Evolutionary conservation across 2,797 vertebrate genomes (phyloP), one percentile per base, ranked within the genome.

Genomic region (Chelon labrosus): DNA sequence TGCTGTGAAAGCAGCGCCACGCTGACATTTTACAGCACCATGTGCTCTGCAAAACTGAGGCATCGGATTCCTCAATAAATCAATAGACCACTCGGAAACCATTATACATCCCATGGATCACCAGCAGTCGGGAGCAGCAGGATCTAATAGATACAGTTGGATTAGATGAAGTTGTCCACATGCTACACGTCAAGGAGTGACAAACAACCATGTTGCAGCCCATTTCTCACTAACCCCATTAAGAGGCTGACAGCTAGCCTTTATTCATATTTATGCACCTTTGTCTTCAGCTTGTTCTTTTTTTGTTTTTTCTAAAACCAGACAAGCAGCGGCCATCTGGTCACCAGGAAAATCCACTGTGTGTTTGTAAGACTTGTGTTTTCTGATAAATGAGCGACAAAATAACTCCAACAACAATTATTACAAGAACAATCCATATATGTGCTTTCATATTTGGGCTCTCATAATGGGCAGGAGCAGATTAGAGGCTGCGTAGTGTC

Each of bases 141-240:
- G 70, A 69, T 67, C 70, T 79, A 84, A 89, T 80, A 72, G 77
- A 79, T 78, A 82, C 58, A 81, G 83, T 81, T 80, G 56, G 79
- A 81, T 80, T 70, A 73, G 65, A 89, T 87, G 64, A 84, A 86
- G 83, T 73, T 85, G 82, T 84, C 80, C 84, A 77, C 78, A 79
- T 85, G 89, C 79, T 91, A 66, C 76, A 65, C 90, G 80, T 75
- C 86, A 82, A 70, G 77, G 46, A 73, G 78, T 89, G 88, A 92
- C 61, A 82, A 92, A 92, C 86, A 84, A 60, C 83, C 53, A 4
- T 54, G 80, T 77, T 88, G 65, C 66, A 55, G 70, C 65, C 66
- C 76, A 90, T 94, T 91, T 89, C 82, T 92, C 77, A 82, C 77
- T 85, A 84, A 86, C 78, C 87, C 91, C 75, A 90, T 92, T 90